Evolutionary conservation across 2,113 vertebrate genomes (phyloP), one percentile per base, ranked within the genome.

Genomic region (Osmerus eperlanus): DNA sequence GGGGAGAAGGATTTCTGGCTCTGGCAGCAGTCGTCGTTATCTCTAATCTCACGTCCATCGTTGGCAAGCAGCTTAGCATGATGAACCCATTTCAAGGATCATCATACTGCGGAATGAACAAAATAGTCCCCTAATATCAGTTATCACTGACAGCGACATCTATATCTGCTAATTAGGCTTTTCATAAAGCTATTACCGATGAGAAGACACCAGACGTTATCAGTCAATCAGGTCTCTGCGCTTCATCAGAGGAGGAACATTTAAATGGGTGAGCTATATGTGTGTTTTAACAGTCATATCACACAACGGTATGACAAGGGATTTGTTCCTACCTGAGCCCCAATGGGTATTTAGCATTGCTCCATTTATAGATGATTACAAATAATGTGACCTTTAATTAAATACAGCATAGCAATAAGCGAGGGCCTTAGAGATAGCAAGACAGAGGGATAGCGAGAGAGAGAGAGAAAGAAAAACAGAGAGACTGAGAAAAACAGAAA

Each of bases 161-260:
- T 81, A 81, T 88, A 88, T 88, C 87, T 78, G 81, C 88, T 91
- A 88, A 91, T 90, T 88, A 87, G 84, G 23, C 59, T 86, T 87
- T 86, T 83, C 83, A 85, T 29, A 61, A 67, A 71, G 74, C 74
- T 74, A 76, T 82, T 78, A 80, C 76, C 77, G 85, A 79, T 68
- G 67, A 84, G 82, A 81, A 74, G 81, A 85, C 80, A 84, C 71
- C 74, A 70, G 78, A 74, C 68, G 73, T 84, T 89, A 64, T 16
- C 28, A 32, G 15, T 36, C 15, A 18, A 87, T 87, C 82, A 79
- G 78, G 4, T 70, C 11, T 4, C 18, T 41, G 8, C n/a, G 21
- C n/a, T 65, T 14, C 11, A 1, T 23, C 18, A 12, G 11, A 60
- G n/a, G 16, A 59, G 16, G 3, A 25, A 25, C 25, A 25, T 8